Evolutionary conservation across 2,888 invertebrate species (phyloP), one percentile per base, ranked within the genome.

Genomic region (Cybosia mesomella): DNA sequence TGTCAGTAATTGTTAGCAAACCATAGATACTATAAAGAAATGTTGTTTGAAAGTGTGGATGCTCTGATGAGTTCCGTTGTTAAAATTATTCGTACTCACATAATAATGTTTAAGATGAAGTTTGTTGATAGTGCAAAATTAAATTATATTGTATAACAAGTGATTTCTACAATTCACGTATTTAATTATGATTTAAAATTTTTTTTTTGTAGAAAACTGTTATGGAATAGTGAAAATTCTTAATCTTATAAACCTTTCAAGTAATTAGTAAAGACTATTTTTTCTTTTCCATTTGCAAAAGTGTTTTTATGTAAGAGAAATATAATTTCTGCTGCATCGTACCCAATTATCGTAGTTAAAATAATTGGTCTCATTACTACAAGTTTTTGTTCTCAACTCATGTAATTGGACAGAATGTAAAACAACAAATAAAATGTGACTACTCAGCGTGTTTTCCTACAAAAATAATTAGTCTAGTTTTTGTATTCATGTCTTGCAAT

Each of bases 311-410:
- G 68, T 67, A 61, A 67, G 10, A 28, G 43, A 24, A 64, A 57
- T 57, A 39, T 34, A 11, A 39, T 39, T 54, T 63, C 34, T 24
- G 55, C 55, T 55, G 18, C 58, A 21, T 21, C 32, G 32, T 66
- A 65, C 66, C 15, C 49, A 49, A 65, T 59, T 43, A 61, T 64
- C 18, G 15, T 55, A 36, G 24, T 55, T 65, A 1, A 70, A 68
- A 71, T 73, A 63, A 67, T 72, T 72, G 67, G 22, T 21, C 28
- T n/a, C 36, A 57, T 64, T 64, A 39, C n/a, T 32, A 62, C 39
- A 28, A 43, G 58, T 57, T 64, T 57, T 39, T 64, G 64, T 61
- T 66, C 64, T 39, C 9, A 15, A 22, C 62, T 62, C 15, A 36
- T 62, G 32, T 62, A 53, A 53, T 62, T 63, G 34, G 18, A 22